Conservation (phyloP, 2,888 invertebrate species). For the Agonopterix subpropinquella region DNA sequence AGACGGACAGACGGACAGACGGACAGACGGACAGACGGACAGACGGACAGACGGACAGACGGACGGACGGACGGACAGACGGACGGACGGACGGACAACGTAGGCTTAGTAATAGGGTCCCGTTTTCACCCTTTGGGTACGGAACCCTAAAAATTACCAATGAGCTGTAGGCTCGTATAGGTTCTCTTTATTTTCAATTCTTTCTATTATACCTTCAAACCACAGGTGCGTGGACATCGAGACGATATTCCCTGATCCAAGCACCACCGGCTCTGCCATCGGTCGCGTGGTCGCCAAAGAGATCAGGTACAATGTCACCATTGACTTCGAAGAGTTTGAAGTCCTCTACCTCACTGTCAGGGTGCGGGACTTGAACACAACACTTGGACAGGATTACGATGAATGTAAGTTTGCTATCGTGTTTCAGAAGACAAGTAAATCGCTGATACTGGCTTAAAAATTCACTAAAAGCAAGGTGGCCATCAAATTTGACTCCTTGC, state of each 20-base stretch:
- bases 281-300: conserved; percentile 53
- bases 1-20: no score
- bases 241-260: conserved; percentile 43
- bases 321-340: conserved; percentile 78
- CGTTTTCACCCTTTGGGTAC: no score
- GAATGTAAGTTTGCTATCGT: conserved; percentile 52
- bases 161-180: no score
- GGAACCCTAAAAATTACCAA: no score
- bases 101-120: no score
- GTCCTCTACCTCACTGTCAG: conserved; percentile 70
- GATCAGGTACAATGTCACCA: conserved; percentile 50
- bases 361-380: conserved; percentile 68
- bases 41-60: no score
- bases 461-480: background rate
- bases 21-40: no score
- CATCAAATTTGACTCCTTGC: background rate
- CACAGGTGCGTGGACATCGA: conserved; percentile 60
- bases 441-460: background rate
- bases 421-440: no score
- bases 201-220: no score
- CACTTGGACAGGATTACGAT: conserved; percentile 56
- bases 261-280: conserved; percentile 35
- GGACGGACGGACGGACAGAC: no score
- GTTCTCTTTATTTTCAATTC: no score
- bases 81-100: no score